A percentile compares a stretch with the other conserved stretches of the same genome.
phyloP scores from a whole-genome alignment of 2,797 vertebrate genomes.

The Orestias chungarensis region DNA sequence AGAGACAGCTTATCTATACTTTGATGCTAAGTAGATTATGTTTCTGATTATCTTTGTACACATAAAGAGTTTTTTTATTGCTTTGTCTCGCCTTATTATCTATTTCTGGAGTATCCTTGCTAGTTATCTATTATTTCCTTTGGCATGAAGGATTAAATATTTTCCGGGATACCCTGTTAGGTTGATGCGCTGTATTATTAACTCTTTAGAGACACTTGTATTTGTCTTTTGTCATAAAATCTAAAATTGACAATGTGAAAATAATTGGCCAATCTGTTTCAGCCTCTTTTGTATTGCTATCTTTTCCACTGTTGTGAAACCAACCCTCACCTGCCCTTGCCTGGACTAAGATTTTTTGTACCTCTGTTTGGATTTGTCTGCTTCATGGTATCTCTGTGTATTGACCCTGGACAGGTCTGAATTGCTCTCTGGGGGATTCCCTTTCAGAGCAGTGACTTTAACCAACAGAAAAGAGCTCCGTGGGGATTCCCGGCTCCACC shows the following conservation, averaged over 20 bases:
- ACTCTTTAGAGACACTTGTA: neutral
- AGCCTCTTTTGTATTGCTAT: neutral
- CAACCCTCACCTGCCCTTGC: neutral
- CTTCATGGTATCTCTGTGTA: neutral
- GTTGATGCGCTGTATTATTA: neutral
- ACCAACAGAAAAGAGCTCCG: neutral
- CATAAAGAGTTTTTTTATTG: too few species aligned
- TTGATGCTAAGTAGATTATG: too few species aligned
- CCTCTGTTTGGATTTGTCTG: neutral
- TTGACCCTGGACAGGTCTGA: neutral
- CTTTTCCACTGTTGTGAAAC: neutral
- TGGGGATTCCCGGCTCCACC: neutral
- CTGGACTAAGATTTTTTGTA: neutral
- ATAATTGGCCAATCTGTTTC: neutral
- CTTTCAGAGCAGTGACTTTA: neutral
- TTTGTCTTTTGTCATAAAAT: neutral
- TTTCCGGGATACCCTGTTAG: constrained; percentile 3
- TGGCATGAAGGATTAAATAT: constrained; percentile 6
- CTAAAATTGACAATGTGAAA: neutral
- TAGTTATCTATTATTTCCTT: neutral
- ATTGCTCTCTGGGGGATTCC: neutral
- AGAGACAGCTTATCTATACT: too few species aligned
- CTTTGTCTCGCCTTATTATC: too few species aligned
- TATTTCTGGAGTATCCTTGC: too few species aligned
- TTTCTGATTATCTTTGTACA: too few species aligned